Base-by-base conservation (phyloP, 2,888 invertebrate genomes). In the Acleris holmiana region DNA sequence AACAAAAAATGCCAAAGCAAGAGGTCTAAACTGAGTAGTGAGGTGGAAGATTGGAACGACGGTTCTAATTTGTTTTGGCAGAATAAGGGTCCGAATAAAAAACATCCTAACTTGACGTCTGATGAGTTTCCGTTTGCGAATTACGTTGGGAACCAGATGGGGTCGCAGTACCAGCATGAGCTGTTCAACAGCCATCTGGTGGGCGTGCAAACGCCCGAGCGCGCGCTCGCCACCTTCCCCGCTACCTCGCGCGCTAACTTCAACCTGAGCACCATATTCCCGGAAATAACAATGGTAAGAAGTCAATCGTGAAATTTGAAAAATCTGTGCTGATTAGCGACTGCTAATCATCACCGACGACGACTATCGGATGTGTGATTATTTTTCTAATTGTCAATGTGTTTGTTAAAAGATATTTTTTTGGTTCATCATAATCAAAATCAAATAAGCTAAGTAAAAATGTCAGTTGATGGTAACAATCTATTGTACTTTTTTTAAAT, bases 181-280 rank as follows among this genome's bases (percentile, higher is more conserved):
- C 85, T 86, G 71, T 89, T 91, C 67, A 91, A 91, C 70, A 88
- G 85, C 62, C 91, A 90, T 68, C 72, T 92, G 47, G 84, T 91
- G 55, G 74, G 88, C 5, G 90, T 90, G 72, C 80, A 48, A 81
- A 85, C 61, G 82, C 84, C 82, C 6, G 91, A 90, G 60, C 78
- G 88, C 57, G 83, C 91, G 0, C 69, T 89, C 41, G 69, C 85
- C n/a, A 84, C 79, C 61, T 86, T 91, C 64, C 89, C 92, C 7
- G 84, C 80, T 35, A 86, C 91, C 3, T 91, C 91, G 2, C 85
- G 91, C 2, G 95, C 96, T 1, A 97, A 97, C 82, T 97, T 97
- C 79, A 97, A 97, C 85, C 89, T 97, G 48, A 96, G 96, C 76
- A 95, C 97, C 0, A 96, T 97, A 75, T 97, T 97, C 83, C 97